These are phyloP conservation scores for Poeciliopsis prolifica DNA, from an alignment of 2,113 vertebrate species.

Conservation along the genomic window DNA sequence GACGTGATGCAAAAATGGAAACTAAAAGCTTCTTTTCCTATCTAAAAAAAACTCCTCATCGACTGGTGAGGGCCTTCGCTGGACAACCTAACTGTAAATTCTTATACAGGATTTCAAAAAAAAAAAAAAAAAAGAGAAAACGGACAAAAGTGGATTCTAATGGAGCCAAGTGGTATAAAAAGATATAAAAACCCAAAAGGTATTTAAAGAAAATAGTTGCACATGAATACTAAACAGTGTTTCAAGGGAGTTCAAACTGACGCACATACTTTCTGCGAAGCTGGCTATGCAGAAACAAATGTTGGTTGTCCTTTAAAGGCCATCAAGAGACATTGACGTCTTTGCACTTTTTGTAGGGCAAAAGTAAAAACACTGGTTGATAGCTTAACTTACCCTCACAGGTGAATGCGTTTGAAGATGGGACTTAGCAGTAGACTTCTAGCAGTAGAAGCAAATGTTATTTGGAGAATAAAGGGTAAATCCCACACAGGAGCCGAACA, in stretches of 20 bases:
- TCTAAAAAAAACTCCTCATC: not conserved
- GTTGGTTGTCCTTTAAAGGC: not conserved
- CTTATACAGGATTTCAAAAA: not conserved
- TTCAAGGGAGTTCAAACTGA: too few species aligned
- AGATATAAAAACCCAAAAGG: not conserved
- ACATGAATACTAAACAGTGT: too few species aligned
- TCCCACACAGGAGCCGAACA: too few species aligned
- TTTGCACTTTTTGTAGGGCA: not conserved
- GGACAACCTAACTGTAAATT: slow-evolving; percentile 24
- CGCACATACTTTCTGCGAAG: not conserved
- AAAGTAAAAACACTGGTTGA: not conserved
- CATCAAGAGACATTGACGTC: not conserved
- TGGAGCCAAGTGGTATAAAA: not conserved
- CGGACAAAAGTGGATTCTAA: not conserved
- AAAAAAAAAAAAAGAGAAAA: not conserved
- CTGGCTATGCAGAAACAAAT: not conserved
- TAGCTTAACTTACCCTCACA: not conserved
- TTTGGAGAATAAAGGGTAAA: too few species aligned
- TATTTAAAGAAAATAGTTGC: not conserved
- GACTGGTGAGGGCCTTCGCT: not conserved
- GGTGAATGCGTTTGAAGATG: not conserved
- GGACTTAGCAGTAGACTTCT: not conserved
- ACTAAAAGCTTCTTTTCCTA: not conserved
- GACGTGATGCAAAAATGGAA: not conserved
- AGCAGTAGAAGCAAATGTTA: too few species aligned